Base-by-base conservation (phyloP, 2,797 vertebrate genomes). In the Hapalemur alaotrensis region DNA sequence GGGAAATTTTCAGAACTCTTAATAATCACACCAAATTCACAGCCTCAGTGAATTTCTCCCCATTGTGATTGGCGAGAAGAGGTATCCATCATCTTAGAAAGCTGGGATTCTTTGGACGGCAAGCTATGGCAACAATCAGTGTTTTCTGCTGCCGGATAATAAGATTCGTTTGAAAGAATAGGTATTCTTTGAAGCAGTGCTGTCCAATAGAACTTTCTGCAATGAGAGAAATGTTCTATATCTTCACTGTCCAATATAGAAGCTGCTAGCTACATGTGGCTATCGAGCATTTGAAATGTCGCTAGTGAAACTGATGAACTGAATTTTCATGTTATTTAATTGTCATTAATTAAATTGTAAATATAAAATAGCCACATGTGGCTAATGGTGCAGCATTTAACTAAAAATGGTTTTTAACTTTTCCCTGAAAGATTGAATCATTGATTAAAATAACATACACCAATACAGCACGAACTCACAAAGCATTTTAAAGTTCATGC, bases 101-200 rank as follows among this genome's bases (percentile, higher is more conserved):
- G 80, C 5, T 80, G 63, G 72, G 23, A 67, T 50, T 91, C 63
- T 41, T 54, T 54, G 73, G 6, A 63, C 32, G 78, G 87, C 0
- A 96, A 97, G 72, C 69, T 95, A 70, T 1, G 67, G 93, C 75
- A 92, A 75, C 23, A 81, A 90, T 57, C 11, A 50, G 28, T 38
- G 6, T 82, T 96, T 97, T 95, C 54, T 72, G 4, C 54, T 89
- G 73, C 52, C 0, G 13, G 46, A 52, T 92, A 25, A 54, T 50
- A 81, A 94, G 30, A 97, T 84, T 91, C 59, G 75, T 81, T 88
- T 50, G 48, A 91, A 83, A 96, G 84, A 96, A 95, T 4, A 80
- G n/a, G 35, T 9, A 89, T 57, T 72, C 32, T 50, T 80, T 52
- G 72, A 97, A 72, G 14, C 57, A 87, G 15, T 30, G 52, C 32